Evolutionary conservation across 2,797 vertebrate species (phyloP).

Genomic region (Ctenopoma kingsleyae): DNA sequence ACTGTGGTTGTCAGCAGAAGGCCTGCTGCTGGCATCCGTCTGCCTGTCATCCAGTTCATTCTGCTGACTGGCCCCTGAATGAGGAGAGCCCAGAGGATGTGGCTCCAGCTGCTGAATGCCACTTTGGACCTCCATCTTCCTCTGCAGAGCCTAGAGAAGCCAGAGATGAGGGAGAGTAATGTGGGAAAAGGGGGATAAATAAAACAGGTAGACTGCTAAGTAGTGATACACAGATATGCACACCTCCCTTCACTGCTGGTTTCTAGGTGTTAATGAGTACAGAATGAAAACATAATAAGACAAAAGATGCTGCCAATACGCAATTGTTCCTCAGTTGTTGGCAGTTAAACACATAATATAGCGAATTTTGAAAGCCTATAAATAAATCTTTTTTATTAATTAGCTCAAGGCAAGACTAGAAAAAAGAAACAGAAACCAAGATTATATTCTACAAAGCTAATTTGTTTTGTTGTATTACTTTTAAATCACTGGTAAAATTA

Average conservation of each 20-base stretch:
- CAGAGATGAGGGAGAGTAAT: slow-evolving; percentile 27
- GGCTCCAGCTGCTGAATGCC: slow-evolving; percentile 86
- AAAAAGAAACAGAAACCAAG: too few species aligned
- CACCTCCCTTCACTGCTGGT: neutral
- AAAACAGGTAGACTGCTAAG: slow-evolving; percentile 1
- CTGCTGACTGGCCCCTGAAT: slow-evolving; percentile 85
- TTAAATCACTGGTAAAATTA: neutral
- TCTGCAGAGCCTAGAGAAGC: slow-evolving; percentile 80
- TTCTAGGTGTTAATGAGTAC: neutral
- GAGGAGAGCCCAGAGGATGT: slow-evolving; percentile 79
- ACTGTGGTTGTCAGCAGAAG: slow-evolving; percentile 79
- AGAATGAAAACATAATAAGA: neutral
- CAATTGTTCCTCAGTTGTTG: neutral
- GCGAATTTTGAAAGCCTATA: too few species aligned
- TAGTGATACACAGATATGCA: neutral
- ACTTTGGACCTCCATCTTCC: slow-evolving; percentile 91
- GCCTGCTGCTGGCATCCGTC: slow-evolving; percentile 71
- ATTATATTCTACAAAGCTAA: too few species aligned
- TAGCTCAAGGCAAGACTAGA: too few species aligned
- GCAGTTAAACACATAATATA: too few species aligned
- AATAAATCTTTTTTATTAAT: too few species aligned
- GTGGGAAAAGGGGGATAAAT: neutral
- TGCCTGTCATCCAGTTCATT: slow-evolving; percentile 80
- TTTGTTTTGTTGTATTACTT: too few species aligned
- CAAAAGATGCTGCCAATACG: neutral